Base-by-base conservation (phyloP, 2,113 vertebrate species). In the Gnathonemus echidnorhynchus region DNA sequence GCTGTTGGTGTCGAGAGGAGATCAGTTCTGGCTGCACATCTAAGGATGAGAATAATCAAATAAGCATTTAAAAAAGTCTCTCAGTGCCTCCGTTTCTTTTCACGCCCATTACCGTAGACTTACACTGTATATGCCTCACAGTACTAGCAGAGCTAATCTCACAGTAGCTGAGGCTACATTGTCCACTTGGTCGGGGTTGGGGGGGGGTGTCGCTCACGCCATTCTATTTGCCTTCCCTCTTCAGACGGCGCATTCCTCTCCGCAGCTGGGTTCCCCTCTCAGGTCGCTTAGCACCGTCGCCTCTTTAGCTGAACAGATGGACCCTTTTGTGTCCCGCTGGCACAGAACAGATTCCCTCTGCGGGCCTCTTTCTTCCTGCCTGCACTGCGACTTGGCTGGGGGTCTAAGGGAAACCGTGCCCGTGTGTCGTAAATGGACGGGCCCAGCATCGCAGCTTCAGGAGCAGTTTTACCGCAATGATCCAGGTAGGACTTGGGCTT, bases 261-360 rank as follows among this genome's bases (percentile, higher is more conserved):
- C 21, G 49, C 86, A 56, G 49, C 49, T 87, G 49, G 49, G 10
- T 87, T 87, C 86, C 50, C 50, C 49, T 31, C 31, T 31, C 0
- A 31, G 86, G 49, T 87, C 50, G 50, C 86, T 31, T 56, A 87
- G 49, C 86, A 39, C 5, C 13, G 56, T 27, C 3, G 19, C 49
- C 31, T 48, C 49, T 87, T 87, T 53, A 53, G 11, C n/a, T 31
- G 86, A 87, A 53, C 86, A 87, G 86, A 87, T 87, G 86, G 86
- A 56, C 27, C 48, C 86, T 53, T 87, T 87, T 87, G 86, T 87
- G 86, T 87, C 50, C 49, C 13, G 15, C 10, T 48, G 24, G 17
- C 49, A 27, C 15, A 19, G 13, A 31, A 87, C 11, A 31, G 86
- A 19, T 27, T 56, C 49, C 49, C 50, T 19, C 49, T 8, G 48